Conservation (phyloP, 64 coral and sea anemone species). For the Orbicella faveolata region DNA sequence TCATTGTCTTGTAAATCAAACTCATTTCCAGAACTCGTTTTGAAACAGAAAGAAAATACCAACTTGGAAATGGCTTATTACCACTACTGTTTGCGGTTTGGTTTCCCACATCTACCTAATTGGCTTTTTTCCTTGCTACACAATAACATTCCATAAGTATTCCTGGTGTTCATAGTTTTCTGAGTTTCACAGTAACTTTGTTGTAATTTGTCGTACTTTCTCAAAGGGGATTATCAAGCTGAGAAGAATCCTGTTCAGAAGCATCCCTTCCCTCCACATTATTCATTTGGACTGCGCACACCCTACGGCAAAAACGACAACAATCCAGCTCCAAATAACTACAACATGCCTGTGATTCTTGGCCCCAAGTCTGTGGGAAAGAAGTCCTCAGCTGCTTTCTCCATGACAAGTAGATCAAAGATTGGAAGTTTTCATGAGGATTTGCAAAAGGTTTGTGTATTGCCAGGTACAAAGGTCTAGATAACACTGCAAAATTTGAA, state of each 20-base stretch:
- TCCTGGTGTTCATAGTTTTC: too few species aligned
- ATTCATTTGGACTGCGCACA: slow-evolving; percentile 94
- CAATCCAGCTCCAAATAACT: slow-evolving; percentile 83
- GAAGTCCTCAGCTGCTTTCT: slow-evolving; percentile 71
- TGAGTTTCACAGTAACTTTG: too few species aligned
- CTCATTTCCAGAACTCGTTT: too few species aligned
- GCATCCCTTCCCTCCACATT: slow-evolving; percentile 68
- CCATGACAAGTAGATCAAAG: slow-evolving; percentile 85
- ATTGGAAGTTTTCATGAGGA: slow-evolving; percentile 99
- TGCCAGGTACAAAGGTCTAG: background rate
- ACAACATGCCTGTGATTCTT: slow-evolving; percentile 65
- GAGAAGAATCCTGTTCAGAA: slow-evolving; percentile 74
- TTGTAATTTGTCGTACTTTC: background rate
- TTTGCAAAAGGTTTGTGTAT: slow-evolving; percentile 70
- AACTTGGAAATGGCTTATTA: too few species aligned
- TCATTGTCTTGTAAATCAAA: too few species aligned
- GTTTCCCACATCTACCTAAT: too few species aligned
- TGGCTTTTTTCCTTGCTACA: too few species aligned
- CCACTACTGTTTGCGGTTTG: too few species aligned
- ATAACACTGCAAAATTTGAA: background rate
- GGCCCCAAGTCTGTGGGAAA: slow-evolving; percentile 92
- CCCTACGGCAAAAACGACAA: slow-evolving; percentile 63
- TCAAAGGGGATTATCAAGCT: slow-evolving; percentile 81
- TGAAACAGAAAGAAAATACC: too few species aligned
- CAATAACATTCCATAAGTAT: too few species aligned